Evolutionary conservation across 2,797 vertebrate species (phyloP).

Genomic region (Artibeus lituratus): DNA sequence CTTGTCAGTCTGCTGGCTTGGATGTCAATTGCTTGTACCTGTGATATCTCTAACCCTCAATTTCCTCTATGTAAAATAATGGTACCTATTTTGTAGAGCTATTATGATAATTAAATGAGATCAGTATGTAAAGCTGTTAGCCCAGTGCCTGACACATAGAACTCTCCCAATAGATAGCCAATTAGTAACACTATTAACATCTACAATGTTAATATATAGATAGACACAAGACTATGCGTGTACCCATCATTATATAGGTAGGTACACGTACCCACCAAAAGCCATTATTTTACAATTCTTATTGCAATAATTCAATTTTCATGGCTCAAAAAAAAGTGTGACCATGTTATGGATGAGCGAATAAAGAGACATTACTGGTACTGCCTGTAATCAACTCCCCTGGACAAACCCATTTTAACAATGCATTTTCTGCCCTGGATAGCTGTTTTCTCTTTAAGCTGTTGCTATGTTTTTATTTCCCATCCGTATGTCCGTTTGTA

Average conservation of each 20-base stretch:
- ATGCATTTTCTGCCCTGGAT: neutral
- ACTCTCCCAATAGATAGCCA: neutral
- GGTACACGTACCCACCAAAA: neutral
- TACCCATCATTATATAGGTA: neutral
- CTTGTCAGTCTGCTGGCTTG: neutral
- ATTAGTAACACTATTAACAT: slow-evolving; percentile 1
- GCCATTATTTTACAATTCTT: neutral
- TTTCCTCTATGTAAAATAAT: slow-evolving; percentile 9
- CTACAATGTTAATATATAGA: neutral
- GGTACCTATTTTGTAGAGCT: neutral
- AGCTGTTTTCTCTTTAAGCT: neutral
- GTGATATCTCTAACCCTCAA: neutral
- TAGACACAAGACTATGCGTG: neutral
- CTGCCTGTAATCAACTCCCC: neutral
- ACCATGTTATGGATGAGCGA: neutral
- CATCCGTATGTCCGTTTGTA: neutral
- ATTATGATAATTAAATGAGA: neutral
- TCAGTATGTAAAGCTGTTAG: neutral
- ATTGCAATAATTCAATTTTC: neutral
- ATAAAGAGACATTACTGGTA: neutral
- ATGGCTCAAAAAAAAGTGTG: neutral
- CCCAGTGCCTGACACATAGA: neutral
- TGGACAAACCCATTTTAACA: neutral
- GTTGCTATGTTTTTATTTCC: neutral
- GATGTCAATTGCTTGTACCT: neutral